Evolutionary conservation across 2,888 invertebrate species (phyloP).

Genomic region (Acanthosepion pharaonis): DNA sequence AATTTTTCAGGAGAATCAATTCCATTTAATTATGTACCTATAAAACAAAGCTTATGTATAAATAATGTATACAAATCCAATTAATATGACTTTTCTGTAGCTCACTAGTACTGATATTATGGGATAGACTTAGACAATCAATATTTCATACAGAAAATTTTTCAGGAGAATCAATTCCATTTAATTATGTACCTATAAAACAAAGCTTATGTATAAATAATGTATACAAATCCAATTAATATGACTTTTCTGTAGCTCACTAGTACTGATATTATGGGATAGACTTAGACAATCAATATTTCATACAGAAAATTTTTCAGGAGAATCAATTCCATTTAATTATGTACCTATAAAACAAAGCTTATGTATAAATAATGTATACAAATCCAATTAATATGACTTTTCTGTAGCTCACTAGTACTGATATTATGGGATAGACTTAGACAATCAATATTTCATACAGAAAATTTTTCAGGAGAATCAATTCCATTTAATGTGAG

Average conservation of each 20-base stretch:
- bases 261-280: not conserved
- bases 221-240: not conserved
- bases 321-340: not conserved
- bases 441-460: not conserved
- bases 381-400: not conserved
- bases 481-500: not conserved
- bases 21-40: not conserved
- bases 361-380: not conserved
- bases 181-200: not conserved
- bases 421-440: not conserved
- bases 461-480: not conserved
- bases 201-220: not conserved
- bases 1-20: not conserved
- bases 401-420: not conserved
- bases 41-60: not conserved
- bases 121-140: not conserved
- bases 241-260: not conserved
- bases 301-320: not conserved
- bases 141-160: not conserved
- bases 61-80: not conserved
- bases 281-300: not conserved
- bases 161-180: not conserved
- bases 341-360: not conserved
- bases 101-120: not conserved
- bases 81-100: not conserved